These are phyloP conservation scores for Phyllopteryx taeniolatus DNA, from an alignment of 2,113 vertebrate genomes.

Conservation along the genomic window DNA sequence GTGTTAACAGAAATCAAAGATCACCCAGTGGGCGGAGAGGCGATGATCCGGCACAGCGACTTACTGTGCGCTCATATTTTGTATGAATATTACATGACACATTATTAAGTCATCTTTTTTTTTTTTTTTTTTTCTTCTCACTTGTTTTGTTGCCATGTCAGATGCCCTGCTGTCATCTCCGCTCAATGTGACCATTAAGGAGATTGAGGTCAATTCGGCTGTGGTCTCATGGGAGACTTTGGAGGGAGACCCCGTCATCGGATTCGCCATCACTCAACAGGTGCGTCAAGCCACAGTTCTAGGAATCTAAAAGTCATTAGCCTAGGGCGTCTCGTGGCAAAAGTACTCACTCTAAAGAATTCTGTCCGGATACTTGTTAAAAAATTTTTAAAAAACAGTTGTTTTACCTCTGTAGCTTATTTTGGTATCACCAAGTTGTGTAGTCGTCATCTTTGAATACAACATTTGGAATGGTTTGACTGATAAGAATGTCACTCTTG, in stretches of 20 bases:
- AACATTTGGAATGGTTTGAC: not conserved
- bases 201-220: constrained; percentile 90
- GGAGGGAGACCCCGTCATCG: constrained; percentile 93
- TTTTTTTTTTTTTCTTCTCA: no score
- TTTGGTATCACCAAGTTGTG: not conserved
- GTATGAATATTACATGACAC: not conserved
- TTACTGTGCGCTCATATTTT: not conserved
- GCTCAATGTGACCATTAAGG: constrained; percentile 92
- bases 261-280: constrained; percentile 96
- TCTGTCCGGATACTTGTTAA: no score
- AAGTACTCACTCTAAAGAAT: no score
- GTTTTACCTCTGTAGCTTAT: not conserved
- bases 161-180: constrained; percentile 89
- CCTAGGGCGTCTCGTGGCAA: no score
- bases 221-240: constrained; percentile 94
- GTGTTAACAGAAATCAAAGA: constrained; percentile 2
- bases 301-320: not conserved
- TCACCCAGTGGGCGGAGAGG: not conserved
- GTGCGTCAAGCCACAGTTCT: constrained; percentile 57
- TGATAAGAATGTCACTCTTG: not conserved
- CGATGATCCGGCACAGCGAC: not conserved
- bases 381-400: no score
- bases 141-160: constrained; percentile 44
- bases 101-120: not conserved
- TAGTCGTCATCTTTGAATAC: not conserved